phyloP scores from a whole-genome alignment of 2,797 vertebrate species.

The Pempheris klunzingeri region DNA sequence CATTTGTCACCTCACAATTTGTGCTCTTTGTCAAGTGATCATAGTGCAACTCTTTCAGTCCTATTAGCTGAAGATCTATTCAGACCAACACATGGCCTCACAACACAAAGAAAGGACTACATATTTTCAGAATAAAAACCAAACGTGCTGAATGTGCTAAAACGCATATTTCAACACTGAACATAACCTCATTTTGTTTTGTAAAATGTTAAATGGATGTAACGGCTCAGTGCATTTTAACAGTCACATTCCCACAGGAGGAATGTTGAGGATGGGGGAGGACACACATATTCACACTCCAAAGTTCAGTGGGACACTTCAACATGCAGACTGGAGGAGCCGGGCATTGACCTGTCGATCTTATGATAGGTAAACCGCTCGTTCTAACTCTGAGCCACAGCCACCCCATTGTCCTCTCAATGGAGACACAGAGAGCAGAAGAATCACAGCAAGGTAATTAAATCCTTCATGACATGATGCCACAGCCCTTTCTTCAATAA shows the following conservation, averaged over 20 bases:
- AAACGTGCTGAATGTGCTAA: neutral
- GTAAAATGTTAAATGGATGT: too few species aligned
- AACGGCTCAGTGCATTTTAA: too few species aligned
- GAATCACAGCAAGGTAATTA: slow-evolving; percentile 7
- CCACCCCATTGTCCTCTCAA: neutral
- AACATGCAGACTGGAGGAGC: too few species aligned
- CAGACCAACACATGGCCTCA: neutral
- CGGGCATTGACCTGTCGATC: too few species aligned
- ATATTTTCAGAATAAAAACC: neutral
- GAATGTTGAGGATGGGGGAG: too few species aligned
- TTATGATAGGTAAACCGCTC: too few species aligned
- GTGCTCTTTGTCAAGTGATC: neutral
- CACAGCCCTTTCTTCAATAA: neutral
- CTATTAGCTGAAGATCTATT: neutral
- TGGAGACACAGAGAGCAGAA: neutral
- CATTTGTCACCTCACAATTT: neutral
- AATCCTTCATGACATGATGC: slow-evolving; percentile 8
- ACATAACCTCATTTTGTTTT: too few species aligned
- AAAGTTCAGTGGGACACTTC: too few species aligned
- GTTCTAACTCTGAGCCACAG: too few species aligned
- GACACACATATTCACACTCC: too few species aligned
- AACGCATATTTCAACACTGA: neutral
- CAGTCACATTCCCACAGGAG: too few species aligned
- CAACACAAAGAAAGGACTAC: neutral
- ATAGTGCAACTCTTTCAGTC: neutral